Percentiles rank a stretch among this genome's conserved stretches.
phyloP scores from a whole-genome alignment of 2,888 invertebrate species.

The Cryptus viduatorius region DNA sequence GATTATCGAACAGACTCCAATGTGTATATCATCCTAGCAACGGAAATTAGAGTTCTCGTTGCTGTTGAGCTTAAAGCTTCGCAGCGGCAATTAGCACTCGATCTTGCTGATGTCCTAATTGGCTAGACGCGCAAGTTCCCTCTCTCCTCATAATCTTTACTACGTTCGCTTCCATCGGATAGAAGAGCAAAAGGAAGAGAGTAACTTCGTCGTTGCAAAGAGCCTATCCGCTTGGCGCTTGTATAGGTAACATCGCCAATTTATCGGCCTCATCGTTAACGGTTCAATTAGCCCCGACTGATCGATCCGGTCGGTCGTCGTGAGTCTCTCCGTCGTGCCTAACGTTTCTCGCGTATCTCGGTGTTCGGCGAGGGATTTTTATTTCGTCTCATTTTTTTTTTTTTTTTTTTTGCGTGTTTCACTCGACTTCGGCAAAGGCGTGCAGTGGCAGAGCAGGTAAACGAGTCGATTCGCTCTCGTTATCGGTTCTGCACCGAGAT shows the following conservation, averaged over 20 bases:
- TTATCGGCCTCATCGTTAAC: conserved; percentile 68
- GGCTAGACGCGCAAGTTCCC: conserved; percentile 43
- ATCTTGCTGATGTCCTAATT: conserved; percentile 66
- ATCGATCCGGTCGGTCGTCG: conserved; percentile 63
- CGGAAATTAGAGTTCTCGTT: conserved; percentile 63
- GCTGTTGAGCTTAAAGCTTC: conserved; percentile 47
- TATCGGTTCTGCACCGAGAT: conserved; percentile 43
- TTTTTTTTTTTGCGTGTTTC: conserved; percentile 10
- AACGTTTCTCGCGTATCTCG: conserved; percentile 42
- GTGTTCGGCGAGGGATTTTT: conserved; percentile 21
- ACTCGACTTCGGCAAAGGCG: conserved; percentile 2
- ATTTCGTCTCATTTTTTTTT: conserved; percentile 8
- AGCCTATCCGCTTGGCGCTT: conserved; percentile 20
- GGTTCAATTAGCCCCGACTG: conserved; percentile 68
- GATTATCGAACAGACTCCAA: conserved; percentile 56
- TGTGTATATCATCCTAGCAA: conserved; percentile 24
- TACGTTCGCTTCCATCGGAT: background rate
- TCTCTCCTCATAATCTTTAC: conserved; percentile 53
- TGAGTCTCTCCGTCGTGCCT: conserved; percentile 29
- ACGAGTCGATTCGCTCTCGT: conserved; percentile 51
- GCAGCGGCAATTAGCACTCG: conserved; percentile 63
- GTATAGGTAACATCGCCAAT: conserved; percentile 49
- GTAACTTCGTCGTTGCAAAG: background rate
- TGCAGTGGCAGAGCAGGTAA: conserved; percentile 5
- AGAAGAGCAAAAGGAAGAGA: background rate